phyloP scores from a whole-genome alignment of 2,888 invertebrate species.

The Melinaea menophilus region DNA sequence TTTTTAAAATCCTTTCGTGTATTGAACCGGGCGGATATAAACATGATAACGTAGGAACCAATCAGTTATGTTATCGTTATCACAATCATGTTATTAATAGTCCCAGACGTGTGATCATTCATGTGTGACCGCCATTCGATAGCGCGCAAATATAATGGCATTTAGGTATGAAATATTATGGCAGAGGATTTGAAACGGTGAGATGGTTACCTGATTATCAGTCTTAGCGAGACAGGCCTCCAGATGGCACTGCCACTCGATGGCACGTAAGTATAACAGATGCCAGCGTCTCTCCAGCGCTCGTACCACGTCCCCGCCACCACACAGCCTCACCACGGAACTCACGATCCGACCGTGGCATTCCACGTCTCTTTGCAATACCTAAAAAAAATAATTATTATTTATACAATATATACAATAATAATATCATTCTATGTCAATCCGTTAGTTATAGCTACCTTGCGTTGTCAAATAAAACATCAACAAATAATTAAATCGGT shows the following conservation, averaged over 20 bases:
- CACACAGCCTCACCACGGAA: constrained; percentile 86
- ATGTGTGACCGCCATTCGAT: constrained; percentile 95
- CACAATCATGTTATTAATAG: constrained; percentile 62
- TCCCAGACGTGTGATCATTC: constrained; percentile 85
- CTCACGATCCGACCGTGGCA: constrained; percentile 91
- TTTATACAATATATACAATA: background rate
- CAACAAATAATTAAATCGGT: too few species aligned
- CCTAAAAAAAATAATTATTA: constrained; percentile 74
- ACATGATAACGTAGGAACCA: too few species aligned
- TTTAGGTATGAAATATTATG: too few species aligned
- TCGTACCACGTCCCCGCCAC: constrained; percentile 81
- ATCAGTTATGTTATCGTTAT: too few species aligned
- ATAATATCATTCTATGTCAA: too few species aligned
- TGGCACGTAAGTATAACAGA: constrained; percentile 89
- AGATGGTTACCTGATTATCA: constrained; percentile 71
- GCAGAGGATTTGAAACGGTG: too few species aligned
- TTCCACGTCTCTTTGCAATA: constrained; percentile 95
- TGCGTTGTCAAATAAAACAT: too few species aligned
- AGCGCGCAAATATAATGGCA: constrained; percentile 86
- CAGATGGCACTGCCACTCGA: constrained; percentile 95
- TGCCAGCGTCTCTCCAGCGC: constrained; percentile 93
- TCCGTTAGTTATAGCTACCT: too few species aligned
- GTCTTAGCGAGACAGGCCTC: constrained; percentile 86
- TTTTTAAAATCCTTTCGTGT: too few species aligned
- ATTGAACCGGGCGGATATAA: too few species aligned